These are phyloP conservation scores for Dynastes grantii DNA, from an alignment of 2,888 invertebrate species.

Conservation along the genomic window DNA sequence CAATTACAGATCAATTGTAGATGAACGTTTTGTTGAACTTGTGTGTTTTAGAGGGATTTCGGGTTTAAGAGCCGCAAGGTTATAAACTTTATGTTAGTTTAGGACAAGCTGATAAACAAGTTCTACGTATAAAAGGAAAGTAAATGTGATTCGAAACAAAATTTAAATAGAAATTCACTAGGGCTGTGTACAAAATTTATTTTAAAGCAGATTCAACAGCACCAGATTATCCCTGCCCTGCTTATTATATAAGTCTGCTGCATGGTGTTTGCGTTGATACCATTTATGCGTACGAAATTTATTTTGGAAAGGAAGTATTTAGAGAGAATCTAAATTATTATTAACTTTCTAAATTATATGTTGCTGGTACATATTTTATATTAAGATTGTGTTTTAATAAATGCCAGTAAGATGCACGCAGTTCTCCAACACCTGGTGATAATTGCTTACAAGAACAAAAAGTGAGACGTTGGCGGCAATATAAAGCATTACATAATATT, in stretches of 20 bases:
- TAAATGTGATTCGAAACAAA: neutral
- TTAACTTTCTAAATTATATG: no score
- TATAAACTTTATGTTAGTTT: slow-evolving; percentile 20
- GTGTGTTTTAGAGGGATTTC: neutral
- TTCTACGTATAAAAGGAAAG: neutral
- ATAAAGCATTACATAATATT: no score
- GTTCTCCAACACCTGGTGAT: no score
- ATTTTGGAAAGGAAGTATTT: neutral
- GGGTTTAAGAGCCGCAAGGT: neutral
- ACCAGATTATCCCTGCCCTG: neutral
- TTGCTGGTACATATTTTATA: no score
- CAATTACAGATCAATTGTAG: no score
- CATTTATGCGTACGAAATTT: neutral
- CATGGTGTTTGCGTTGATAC: neutral
- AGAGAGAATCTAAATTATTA: no score
- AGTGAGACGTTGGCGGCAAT: no score
- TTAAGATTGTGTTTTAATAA: no score
- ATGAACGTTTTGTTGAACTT: no score
- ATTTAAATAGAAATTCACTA: neutral
- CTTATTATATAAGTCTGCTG: neutral
- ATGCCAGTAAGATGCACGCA: no score
- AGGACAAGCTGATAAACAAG: slow-evolving; percentile 27
- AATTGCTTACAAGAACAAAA: no score
- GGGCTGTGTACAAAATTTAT: neutral
- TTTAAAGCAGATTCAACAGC: neutral